Evolutionary conservation across 2,888 invertebrate genomes (phyloP).

Genomic region (Matsumyia berberina): DNA sequence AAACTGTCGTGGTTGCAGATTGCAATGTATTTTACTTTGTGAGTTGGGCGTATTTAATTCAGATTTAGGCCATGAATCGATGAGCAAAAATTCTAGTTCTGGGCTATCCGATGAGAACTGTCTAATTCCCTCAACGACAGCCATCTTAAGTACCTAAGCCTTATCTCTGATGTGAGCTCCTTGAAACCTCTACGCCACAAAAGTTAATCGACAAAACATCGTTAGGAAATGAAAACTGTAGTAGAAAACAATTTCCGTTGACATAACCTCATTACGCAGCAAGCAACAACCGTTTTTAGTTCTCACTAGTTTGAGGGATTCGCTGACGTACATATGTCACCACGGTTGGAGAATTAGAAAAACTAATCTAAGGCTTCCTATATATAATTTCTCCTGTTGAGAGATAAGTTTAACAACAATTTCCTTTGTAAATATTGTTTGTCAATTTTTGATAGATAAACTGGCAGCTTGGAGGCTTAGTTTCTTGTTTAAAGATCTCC

Average conservation of each 20-base stretch:
- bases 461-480: not conserved
- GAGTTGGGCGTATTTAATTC: too few species aligned
- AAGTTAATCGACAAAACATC: not conserved
- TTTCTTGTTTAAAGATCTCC: not conserved
- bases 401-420: not conserved
- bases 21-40: not conserved
- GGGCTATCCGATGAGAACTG: too few species aligned
- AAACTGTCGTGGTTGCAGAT: not conserved
- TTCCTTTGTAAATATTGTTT: not conserved
- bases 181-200: not conserved
- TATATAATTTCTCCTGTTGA: conserved; percentile 1
- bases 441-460: not conserved
- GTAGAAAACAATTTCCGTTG: not conserved
- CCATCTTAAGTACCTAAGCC: not conserved
- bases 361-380: not conserved
- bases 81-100: too few species aligned
- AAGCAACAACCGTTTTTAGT: not conserved
- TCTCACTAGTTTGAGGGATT: not conserved
- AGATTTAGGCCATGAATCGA: too few species aligned
- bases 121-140: too few species aligned
- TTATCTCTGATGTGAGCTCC: too few species aligned
- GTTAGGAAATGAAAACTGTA: conserved; percentile 23
- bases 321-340: too few species aligned
- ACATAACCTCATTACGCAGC: not conserved
- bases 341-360: too few species aligned